Base-by-base conservation (phyloP, 2,888 invertebrate genomes). In the Anthrax anthrax region DNA sequence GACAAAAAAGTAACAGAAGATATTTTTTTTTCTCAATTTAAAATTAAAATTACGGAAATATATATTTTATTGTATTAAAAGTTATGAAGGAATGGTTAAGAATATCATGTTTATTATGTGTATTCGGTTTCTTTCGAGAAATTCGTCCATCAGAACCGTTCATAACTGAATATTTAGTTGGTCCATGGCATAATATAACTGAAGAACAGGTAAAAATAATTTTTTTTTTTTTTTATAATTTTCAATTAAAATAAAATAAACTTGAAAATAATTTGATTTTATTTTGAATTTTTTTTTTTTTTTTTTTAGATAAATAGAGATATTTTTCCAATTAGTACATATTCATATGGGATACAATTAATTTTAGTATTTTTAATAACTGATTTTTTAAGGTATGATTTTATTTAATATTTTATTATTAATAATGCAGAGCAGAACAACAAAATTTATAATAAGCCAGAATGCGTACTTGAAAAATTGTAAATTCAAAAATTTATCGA, bases 91-190 rank as follows among this genome's bases (percentile, higher is more conserved):
- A 72, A 55, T 88, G 87, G 87, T 60, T 80, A 27, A 74, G 73
- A 62, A 75, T 83, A 44, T 83, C 84, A 0, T 67, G 82, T 29
- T 64, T 86, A 43, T 67, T 89, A 23, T 85, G 88, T 59, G 69
- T 80, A 37, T 88, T 87, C 60, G 89, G 89, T 10, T 79, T 85
- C 55, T 67, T 89, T 36, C 80, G 88, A 52, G 89, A 90, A 65
- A 79, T 88, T 45, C 73, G 89, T n/a, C 89, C 89, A 0, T 86
- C 86, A 0, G 89, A 90, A 58, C 86, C 88, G 0, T 90, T 83
- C 60, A 75, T 90, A 14, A 84, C 84, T 0, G 82, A 87, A 59
- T 89, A 80, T 62, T 68, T 90, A 23, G 71, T 78, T 27, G 84
- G 84, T 48, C 74, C 76, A 55, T 85, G 83, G 80, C 77, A 84